Base-by-base conservation (phyloP, 2,888 invertebrate species). In the Idaea biselata region DNA sequence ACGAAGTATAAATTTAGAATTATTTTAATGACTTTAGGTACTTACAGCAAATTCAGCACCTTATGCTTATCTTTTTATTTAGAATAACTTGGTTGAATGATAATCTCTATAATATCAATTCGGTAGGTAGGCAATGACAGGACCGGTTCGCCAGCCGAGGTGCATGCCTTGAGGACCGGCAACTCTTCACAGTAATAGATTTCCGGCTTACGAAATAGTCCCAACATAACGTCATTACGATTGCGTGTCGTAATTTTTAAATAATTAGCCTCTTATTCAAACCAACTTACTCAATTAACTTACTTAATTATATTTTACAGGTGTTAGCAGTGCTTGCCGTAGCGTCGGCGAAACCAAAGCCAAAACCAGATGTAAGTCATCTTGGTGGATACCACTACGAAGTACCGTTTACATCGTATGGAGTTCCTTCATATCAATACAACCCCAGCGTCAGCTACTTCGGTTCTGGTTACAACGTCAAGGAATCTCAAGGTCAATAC, bases 351-450 rank as follows among this genome's bases (percentile, higher is more conserved):
- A 44, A 44, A 44, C 44, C 44, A 5, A 44, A 44, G 14, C 44
- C 44, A 44, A 44, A 44, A 44, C 44, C 44, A 44, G 90, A 90
- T 65, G 79, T 88, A 16, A 76, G 84, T 7, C 72, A 70, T 60
- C 77, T 84, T 25, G 89, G 89, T 54, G 89, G 89, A 55, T 89
- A 92, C 73, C 79, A 88, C 7, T 93, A 92, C 78, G 84, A 88
- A 65, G 82, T 81, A 17, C 92, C 92, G 5, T 76, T 87, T 0
- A 88, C 89, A 1, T 86, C 89, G 3, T 93, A 89, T 65, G 91
- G 89, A 57, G 71, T 82, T 14, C 91, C 93, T 0, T 80, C 85
- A 0, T 83, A 86, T 68, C 83, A 83, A 72, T 82, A 81, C 66
- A 79, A 72, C 63, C 68, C 75, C 6, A 74, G 70, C 18, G 74